Base-by-base conservation (phyloP, 2,888 invertebrate species). In the Sialis fuliginosa region DNA sequence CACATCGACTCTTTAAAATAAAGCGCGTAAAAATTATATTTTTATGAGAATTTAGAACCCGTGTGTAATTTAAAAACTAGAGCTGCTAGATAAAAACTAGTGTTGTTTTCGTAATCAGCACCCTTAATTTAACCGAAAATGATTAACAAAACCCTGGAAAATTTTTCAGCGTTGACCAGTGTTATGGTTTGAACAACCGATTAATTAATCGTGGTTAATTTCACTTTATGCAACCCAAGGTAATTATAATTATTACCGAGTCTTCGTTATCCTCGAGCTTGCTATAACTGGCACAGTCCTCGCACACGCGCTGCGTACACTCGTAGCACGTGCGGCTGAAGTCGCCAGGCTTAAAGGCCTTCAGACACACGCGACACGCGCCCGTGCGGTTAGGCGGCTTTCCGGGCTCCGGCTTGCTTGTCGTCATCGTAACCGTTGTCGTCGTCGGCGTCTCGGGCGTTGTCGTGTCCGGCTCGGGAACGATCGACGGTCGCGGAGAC, bases 281-380 rank as follows among this genome's bases (percentile, higher is more conserved):
- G 55, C 89, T 89, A 64, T 91, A 91, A 46, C 88, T 89, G 54
- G 90, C 89, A 62, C 91, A 91, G 66, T 91, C 91, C 65, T 91
- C 91, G 65, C 91, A 91, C 45, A 91, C 88, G 54, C 86, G 78
- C 60, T 89, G 87, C 59, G 87, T 82, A 65, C 91, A 92, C 67
- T 89, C 90, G 58, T 81, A 82, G 68, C 91, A 92, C 45, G 81
- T 84, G 63, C 85, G 80, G 64, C 81, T 87, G 63, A 83, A 85
- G 63, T 91, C 91, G 50, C 88, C 87, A 0, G 85, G 86, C 60
- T 86, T 86, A 63, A 92, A 79, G 48, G 86, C 85, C 65, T 91
- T 91, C 54, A 89, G 71, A 63, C 90, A 90, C 31, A 90, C 84
- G 53, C 85, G 72, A 66, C 79, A 90, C 50, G 81, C 81, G 49